These are phyloP conservation scores for Eulemur mongoz DNA, from an alignment of 2,797 vertebrate genomes.

Conservation along the genomic window DNA sequence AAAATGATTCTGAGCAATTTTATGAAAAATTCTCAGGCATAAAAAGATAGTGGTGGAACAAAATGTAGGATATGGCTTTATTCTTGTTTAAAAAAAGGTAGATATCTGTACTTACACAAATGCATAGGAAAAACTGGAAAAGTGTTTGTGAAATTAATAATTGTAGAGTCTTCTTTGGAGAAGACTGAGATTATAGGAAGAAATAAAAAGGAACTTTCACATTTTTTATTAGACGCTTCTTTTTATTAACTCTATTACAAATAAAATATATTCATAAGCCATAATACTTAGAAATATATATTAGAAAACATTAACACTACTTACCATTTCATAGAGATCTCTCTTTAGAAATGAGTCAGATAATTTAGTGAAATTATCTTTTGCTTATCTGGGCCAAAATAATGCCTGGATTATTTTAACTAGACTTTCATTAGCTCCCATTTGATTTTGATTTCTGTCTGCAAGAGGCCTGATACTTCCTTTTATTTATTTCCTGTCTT, in stretches of 20 bases:
- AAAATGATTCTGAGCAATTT: not conserved
- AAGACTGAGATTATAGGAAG: not conserved
- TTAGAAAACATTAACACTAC: not conserved
- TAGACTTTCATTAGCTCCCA: constrained; percentile 16
- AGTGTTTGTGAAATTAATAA: not conserved
- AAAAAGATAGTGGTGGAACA: not conserved
- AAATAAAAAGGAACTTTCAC: not conserved
- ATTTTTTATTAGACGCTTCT: not conserved
- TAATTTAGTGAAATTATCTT: not conserved
- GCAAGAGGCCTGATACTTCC: not conserved
- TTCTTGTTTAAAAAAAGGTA: not conserved
- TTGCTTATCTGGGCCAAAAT: not conserved
- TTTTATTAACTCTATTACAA: not conserved
- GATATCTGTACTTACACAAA: not conserved
- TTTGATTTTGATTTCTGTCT: constrained; percentile 22
- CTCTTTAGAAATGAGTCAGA: not conserved
- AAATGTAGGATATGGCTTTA: not conserved
- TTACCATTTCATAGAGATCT: not conserved
- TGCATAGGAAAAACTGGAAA: not conserved
- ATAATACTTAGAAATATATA: not conserved
- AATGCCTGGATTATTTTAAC: not conserved
- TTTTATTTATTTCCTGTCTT: constrained; percentile 32
- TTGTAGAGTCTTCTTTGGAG: not conserved
- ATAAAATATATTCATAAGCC: not conserved
- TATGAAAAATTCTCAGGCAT: not conserved